Percentiles rank a stretch among this genome's conserved stretches.
phyloP scores from a whole-genome alignment of 2,888 invertebrate genomes.

The Zygogramma bicolorata region DNA sequence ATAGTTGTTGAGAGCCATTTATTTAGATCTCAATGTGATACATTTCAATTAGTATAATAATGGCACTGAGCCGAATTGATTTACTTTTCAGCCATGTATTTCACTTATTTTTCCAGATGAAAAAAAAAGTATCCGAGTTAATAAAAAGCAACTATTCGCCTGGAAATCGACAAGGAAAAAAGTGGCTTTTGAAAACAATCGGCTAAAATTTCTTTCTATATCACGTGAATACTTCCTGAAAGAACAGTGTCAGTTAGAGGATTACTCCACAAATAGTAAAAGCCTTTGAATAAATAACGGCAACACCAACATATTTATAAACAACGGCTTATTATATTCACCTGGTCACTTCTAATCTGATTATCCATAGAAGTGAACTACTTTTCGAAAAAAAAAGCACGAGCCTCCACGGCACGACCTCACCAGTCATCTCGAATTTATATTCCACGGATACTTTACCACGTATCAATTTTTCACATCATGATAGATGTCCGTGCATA shows the following conservation, averaged over 20 bases:
- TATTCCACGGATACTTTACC: neutral
- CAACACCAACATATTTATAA: neutral
- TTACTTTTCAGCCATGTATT: no score
- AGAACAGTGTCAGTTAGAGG: neutral
- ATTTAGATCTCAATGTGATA: no score
- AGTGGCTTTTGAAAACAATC: no score
- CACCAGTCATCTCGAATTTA: constrained; percentile 3
- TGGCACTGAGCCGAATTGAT: no score
- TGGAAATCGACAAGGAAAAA: no score
- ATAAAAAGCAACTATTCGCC: no score
- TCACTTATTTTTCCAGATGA: no score
- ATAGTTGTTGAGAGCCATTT: no score
- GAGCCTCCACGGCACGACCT: neutral
- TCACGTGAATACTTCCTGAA: neutral
- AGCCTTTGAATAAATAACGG: neutral
- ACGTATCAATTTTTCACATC: constrained; percentile 20
- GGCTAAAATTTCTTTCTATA: no score
- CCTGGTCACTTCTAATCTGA: constrained; percentile 12
- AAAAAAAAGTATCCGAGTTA: no score
- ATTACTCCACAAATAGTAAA: neutral
- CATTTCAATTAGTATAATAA: no score
- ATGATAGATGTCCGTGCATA: constrained; percentile 8
- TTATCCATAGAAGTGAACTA: constrained; percentile 12
- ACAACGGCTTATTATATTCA: constrained; percentile 9
- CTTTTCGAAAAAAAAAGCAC: constrained; percentile 1